A percentile compares a stretch with the other conserved stretches of the same genome.
Evolutionary conservation across 2,113 vertebrate genomes (phyloP).

Genomic region (Anthoscopus minutus): DNA sequence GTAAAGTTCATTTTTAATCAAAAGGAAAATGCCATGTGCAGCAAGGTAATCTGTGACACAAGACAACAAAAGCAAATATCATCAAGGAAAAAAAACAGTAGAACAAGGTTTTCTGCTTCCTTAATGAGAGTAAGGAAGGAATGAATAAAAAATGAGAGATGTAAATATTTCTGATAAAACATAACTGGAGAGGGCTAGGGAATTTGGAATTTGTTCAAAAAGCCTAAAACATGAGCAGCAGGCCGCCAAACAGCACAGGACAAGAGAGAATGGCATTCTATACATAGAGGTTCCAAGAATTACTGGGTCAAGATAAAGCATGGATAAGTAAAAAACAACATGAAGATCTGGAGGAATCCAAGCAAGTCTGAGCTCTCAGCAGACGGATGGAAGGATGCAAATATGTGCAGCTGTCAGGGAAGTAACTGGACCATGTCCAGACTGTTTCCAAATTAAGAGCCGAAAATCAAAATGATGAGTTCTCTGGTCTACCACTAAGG

Average conservation of each 20-base stretch:
- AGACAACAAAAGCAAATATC: neutral
- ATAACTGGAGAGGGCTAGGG: neutral
- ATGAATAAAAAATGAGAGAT: neutral
- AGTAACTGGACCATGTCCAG: neutral
- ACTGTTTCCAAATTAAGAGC: neutral
- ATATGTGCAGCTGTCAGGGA: neutral
- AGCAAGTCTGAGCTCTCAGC: neutral
- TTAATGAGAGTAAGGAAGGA: neutral
- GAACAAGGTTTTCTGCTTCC: neutral
- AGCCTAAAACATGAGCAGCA: neutral
- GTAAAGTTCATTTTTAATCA: neutral
- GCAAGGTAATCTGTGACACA: neutral
- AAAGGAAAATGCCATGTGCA: neutral
- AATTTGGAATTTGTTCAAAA: neutral
- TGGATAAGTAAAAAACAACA: neutral
- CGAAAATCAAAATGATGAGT: neutral
- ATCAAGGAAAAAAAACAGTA: neutral
- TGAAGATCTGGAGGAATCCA: neutral
- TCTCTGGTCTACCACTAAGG: neutral
- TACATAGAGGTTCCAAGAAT: neutral
- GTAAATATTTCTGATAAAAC: neutral
- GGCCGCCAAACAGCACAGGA: neutral
- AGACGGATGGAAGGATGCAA: neutral
- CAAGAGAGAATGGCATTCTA: neutral
- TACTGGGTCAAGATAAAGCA: neutral